phyloP scores from a whole-genome alignment of 1,140 invertebrate genomes.

The Acyrthosiphon pisum region DNA sequence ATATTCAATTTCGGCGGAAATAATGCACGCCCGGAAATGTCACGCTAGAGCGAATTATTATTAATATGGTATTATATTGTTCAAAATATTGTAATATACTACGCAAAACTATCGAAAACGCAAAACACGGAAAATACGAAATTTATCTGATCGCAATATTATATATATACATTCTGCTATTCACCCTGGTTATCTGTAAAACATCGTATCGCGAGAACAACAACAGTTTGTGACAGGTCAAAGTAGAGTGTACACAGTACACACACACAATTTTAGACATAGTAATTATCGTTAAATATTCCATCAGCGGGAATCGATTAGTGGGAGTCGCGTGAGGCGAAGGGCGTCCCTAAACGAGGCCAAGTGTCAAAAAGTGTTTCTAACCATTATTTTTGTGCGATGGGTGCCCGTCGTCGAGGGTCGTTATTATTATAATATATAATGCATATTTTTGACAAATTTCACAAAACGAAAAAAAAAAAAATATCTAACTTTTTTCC shows the following conservation, averaged over 20 bases:
- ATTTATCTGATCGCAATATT: neutral
- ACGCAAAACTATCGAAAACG: neutral
- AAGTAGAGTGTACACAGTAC: neutral
- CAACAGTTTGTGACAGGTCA: slow-evolving; percentile 21
- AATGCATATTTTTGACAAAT: slow-evolving; percentile 7
- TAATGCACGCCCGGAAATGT: neutral
- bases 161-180: neutral
- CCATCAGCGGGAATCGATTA: slow-evolving; percentile 10
- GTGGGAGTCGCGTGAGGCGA: neutral
- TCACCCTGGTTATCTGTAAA: neutral
- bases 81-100: neutral
- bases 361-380: slow-evolving; percentile 30
- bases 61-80: neutral
- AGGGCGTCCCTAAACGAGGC: neutral
- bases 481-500: neutral
- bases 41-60: neutral
- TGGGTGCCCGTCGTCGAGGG: neutral
- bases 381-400: neutral
- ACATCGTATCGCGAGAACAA: neutral
- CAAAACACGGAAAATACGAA: slow-evolving; percentile 1
- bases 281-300: slow-evolving; percentile 30
- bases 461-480: neutral
- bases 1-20: neutral
- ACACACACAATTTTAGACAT: neutral
- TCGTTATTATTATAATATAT: neutral